These are phyloP conservation scores for Seriola dumerili DNA, from an alignment of 2,113 vertebrate genomes.

Conservation along the genomic window DNA sequence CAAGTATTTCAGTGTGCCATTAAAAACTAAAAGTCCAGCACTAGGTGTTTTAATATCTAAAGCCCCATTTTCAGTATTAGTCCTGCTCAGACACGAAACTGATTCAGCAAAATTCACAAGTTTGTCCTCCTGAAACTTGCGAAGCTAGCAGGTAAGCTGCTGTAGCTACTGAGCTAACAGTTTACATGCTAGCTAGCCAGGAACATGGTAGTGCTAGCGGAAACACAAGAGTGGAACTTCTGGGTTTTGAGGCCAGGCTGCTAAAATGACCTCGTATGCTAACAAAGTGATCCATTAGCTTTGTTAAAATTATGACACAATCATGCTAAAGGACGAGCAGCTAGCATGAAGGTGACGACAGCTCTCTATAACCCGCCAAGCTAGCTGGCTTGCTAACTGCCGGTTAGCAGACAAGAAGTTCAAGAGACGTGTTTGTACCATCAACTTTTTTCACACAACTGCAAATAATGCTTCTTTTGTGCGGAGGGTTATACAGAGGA, in stretches of 20 bases:
- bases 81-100: neutral
- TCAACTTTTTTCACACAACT: neutral
- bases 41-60: neutral
- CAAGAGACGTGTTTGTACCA: neutral
- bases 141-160: neutral
- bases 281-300: no score
- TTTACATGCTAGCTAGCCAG: neutral
- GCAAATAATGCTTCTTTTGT: neutral
- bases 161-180: neutral
- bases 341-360: neutral
- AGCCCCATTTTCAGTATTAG: neutral
- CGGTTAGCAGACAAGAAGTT: neutral
- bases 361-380: neutral
- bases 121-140: no score
- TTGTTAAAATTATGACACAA: no score
- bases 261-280: no score
- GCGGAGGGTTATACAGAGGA: neutral
- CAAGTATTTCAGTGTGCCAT: neutral
- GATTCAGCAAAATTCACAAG: neutral
- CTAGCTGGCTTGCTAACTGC: neutral
- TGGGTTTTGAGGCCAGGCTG: no score
- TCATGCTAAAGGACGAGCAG: no score
- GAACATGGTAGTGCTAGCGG: neutral
- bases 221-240: neutral
- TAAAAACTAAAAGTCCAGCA: conserved; percentile 19